Evolutionary conservation across 2,888 invertebrate species (phyloP), one percentile per base, ranked within the genome.

Genomic region (Acholoe squamosa): DNA sequence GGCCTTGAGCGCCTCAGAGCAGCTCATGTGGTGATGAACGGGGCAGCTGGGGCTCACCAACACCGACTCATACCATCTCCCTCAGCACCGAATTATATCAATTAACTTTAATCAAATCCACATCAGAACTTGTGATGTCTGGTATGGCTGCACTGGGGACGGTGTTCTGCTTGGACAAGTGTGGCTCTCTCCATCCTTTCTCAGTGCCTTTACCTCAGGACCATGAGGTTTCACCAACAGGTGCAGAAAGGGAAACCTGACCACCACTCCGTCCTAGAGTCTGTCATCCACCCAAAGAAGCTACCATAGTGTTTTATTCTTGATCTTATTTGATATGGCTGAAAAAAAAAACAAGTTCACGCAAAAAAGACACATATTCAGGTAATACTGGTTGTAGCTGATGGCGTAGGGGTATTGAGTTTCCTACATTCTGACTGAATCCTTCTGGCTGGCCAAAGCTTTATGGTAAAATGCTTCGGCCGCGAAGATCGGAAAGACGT

Each of bases 91-190:
- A 86, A 86, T 86, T 86, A 86, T 86, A 86, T 86, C 86, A 86
- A 86, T 86, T 86, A 86, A 86, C 54, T 86, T 54, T 86, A 86
- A 86, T 86, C 86, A 86, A 86, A 52, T 22, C 54, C 86, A 86
- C 86, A 54, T 86, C 86, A 10, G 28, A 31, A 19, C 31, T 5
- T 28, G 52, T 52, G 52, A 86, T 52, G 86, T 28, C 28, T 10
- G 86, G 52, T 28, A n/a, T 86, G 56, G 86, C 28, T 80, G 80
- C n/a, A 43, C 43, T 25, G 28, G 71, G 80, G 14, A 10, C 34
- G 5, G 19, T 3, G 80, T 19, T 80, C 86, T 31, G 86, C 56
- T 54, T 28, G 86, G 86, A 86, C 86, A 86, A 86, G 86, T 86
- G 86, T 80, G 22, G 16, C 22, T 14, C 22, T 5, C 80, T n/a